These are phyloP conservation scores for Drosophila antonietae DNA, from an alignment of 2,888 invertebrate species.

Conservation along the genomic window DNA sequence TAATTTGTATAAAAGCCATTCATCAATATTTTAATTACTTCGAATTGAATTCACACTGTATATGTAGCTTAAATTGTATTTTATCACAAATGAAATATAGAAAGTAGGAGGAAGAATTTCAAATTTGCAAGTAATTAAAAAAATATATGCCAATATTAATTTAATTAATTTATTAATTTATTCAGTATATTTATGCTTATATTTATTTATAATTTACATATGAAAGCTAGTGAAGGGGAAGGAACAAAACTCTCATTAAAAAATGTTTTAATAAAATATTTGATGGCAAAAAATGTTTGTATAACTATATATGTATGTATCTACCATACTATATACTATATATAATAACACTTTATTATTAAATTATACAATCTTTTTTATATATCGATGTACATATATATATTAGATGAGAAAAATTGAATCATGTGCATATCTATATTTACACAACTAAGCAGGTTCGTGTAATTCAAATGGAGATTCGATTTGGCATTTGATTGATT, in stretches of 20 bases:
- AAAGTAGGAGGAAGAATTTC: not conserved
- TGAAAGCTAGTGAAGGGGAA: not conserved
- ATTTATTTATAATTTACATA: not conserved
- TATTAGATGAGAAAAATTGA: not conserved
- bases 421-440: not conserved
- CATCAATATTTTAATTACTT: not conserved
- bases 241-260: not conserved
- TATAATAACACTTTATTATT: no score
- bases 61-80: not conserved
- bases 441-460: no score
- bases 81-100: not conserved
- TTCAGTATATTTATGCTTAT: not conserved
- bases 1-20: not conserved
- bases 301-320: no score
- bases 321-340: no score
- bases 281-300: no score
- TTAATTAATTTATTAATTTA: no score
- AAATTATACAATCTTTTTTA: no score
- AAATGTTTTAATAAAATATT: not conserved
- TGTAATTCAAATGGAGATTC: not conserved
- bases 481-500: not conserved
- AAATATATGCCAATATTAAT: not conserved
- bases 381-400: not conserved
- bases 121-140: not conserved
- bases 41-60: not conserved